Evolutionary conservation across 53 echinoderm and acorn worm species (phyloP).

Genomic region (Echinometra lucunter): DNA sequence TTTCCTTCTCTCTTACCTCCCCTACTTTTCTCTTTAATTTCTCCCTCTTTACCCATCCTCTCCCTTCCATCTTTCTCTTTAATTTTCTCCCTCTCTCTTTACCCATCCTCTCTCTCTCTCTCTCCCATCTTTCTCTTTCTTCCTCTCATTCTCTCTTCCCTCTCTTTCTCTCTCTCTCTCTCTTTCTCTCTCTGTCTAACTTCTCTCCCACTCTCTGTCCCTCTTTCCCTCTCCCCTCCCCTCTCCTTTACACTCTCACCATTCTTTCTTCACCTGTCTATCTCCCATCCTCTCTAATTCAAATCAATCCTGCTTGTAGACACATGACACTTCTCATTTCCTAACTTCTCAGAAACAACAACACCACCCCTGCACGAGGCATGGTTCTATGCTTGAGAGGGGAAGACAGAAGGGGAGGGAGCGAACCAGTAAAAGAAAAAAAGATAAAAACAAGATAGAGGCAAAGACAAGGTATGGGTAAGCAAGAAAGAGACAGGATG

Average conservation of each 20-base stretch:
- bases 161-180: slow-evolving; percentile 31
- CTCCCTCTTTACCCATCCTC: too few relatives aligned
- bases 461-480: too few relatives aligned
- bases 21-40: too few relatives aligned
- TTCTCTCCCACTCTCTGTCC: background rate
- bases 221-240: background rate
- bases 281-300: background rate
- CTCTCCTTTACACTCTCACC: background rate
- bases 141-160: background rate
- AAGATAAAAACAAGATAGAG: background rate
- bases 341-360: background rate
- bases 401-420: background rate
- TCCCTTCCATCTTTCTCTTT: too few relatives aligned
- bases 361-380: background rate
- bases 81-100: too few relatives aligned
- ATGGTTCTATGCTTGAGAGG: background rate
- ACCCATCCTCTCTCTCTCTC: too few relatives aligned
- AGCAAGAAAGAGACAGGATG: background rate
- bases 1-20: background rate
- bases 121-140: too few relatives aligned
- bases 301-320: background rate
- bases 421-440: background rate
- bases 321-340: background rate
- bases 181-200: background rate
- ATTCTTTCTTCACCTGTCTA: background rate